A percentile compares a stretch with the other conserved stretches of the same genome.
phyloP scores from a whole-genome alignment of 2,888 invertebrate species.

The Leptarthrus brevirostris region DNA sequence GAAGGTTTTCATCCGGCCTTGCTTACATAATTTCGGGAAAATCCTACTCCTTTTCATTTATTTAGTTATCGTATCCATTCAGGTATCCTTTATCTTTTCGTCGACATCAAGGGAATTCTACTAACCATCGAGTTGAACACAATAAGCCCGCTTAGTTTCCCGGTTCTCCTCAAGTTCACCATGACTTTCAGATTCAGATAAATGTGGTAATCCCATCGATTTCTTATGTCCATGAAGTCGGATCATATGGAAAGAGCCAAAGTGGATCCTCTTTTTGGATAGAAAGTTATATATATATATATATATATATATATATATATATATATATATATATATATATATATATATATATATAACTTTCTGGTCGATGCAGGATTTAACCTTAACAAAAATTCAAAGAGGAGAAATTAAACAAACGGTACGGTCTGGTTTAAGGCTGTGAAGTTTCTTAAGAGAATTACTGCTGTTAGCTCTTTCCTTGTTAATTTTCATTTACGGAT shows the following conservation, averaged over 20 bases:
- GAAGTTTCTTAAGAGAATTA: constrained; percentile 19
- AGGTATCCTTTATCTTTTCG: constrained; percentile 32
- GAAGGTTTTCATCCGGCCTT: not conserved
- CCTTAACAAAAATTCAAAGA: not conserved
- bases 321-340: too few relatives aligned
- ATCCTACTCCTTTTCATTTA: constrained; percentile 20
- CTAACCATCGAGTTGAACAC: constrained; percentile 2
- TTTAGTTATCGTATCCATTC: constrained; percentile 36
- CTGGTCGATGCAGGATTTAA: not conserved
- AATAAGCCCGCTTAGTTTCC: constrained; percentile 9
- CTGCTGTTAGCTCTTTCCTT: constrained; percentile 29
- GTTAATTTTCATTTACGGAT: constrained; percentile 43
- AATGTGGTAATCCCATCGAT: constrained; percentile 37
- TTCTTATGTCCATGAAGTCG: not conserved
- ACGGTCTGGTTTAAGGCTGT: not conserved
- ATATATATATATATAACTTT: too few relatives aligned
- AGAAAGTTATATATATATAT: too few relatives aligned
- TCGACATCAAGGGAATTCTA: not conserved
- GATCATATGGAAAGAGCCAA: constrained; percentile 5
- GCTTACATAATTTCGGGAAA: not conserved
- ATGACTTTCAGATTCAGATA: constrained; percentile 29
- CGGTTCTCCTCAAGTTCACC: not conserved
- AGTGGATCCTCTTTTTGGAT: not conserved
- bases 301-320: too few relatives aligned
- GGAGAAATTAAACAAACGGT: not conserved